Evolutionary conservation across 2,113 vertebrate genomes (phyloP).

Genomic region (Leuciscus idus): DNA sequence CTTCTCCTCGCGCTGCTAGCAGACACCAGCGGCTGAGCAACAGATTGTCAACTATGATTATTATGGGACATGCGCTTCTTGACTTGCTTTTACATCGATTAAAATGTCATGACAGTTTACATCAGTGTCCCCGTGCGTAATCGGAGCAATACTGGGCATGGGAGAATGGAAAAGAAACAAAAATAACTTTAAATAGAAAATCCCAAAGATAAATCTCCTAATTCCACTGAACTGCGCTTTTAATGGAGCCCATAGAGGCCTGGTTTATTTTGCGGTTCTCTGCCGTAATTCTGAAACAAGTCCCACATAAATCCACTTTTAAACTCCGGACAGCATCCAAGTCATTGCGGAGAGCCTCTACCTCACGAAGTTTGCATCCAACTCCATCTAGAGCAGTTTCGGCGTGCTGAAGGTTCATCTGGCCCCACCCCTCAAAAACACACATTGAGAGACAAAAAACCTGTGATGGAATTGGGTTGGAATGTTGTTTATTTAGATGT

Average conservation of each 20-base stretch:
- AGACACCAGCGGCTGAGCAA: slow-evolving; percentile 4
- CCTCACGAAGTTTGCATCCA: slow-evolving; percentile 73
- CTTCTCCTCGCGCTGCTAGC: neutral
- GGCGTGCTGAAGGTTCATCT: slow-evolving; percentile 59
- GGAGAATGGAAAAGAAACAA: slow-evolving; percentile 24
- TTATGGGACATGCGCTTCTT: slow-evolving; percentile 6
- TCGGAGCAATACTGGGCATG: slow-evolving; percentile 12
- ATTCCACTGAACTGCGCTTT: slow-evolving; percentile 52
- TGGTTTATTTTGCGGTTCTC: slow-evolving; percentile 54
- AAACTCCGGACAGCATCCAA: slow-evolving; percentile 71
- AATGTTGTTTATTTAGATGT: neutral
- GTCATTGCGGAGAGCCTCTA: slow-evolving; percentile 52
- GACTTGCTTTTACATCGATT: slow-evolving; percentile 19
- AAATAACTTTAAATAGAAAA: slow-evolving; percentile 46
- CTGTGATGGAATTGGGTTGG: slow-evolving; percentile 59
- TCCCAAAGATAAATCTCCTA: slow-evolving; percentile 42
- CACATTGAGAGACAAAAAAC: slow-evolving; percentile 62
- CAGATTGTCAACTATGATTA: neutral
- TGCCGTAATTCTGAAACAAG: slow-evolving; percentile 59
- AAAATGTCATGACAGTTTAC: slow-evolving; percentile 12
- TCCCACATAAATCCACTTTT: slow-evolving; percentile 71
- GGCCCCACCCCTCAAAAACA: slow-evolving; percentile 67
- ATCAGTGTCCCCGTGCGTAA: slow-evolving; percentile 1
- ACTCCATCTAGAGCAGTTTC: slow-evolving; percentile 64
- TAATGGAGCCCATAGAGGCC: slow-evolving; percentile 50